Conservation (phyloP, 2,797 vertebrate genomes). For the Gallinago stenura region DNA sequence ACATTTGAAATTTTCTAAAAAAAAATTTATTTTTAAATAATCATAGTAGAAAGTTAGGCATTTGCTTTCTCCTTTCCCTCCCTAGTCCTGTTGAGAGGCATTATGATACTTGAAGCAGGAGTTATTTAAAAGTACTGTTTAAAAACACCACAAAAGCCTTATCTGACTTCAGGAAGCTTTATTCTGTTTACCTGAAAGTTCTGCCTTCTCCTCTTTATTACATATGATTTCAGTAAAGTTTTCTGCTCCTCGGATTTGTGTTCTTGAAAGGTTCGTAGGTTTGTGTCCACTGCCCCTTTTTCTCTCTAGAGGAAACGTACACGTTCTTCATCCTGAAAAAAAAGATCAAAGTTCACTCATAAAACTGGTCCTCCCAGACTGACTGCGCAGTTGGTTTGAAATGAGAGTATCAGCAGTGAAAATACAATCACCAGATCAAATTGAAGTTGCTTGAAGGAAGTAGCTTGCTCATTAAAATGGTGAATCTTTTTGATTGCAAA, state of each 20-base stretch:
- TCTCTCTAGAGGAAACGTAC: neutral
- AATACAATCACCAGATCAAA: neutral
- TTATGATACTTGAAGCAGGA: neutral
- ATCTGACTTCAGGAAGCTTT: neutral
- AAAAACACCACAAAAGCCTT: neutral
- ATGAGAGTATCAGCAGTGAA: neutral
- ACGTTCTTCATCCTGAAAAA: neutral
- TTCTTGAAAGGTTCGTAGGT: neutral
- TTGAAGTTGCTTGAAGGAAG: neutral
- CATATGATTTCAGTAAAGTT: neutral
- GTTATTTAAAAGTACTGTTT: neutral
- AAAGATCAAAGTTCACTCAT: neutral
- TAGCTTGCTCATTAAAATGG: neutral
- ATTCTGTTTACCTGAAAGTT: neutral
- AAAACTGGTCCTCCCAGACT: neutral
- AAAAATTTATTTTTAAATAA: neutral
- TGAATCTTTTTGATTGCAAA: neutral
- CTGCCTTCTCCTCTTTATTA: neutral
- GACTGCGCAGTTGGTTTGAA: neutral
- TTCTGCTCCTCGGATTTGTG: neutral
- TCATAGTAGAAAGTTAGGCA: neutral
- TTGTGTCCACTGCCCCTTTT: neutral
- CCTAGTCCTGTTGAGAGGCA: neutral
- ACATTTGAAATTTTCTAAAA: neutral
- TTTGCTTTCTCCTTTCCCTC: neutral